Percentiles rank a stretch among this genome's conserved stretches.
Conservation (phyloP, 2,888 invertebrate genomes). For the Drosophila atripex region DNA sequence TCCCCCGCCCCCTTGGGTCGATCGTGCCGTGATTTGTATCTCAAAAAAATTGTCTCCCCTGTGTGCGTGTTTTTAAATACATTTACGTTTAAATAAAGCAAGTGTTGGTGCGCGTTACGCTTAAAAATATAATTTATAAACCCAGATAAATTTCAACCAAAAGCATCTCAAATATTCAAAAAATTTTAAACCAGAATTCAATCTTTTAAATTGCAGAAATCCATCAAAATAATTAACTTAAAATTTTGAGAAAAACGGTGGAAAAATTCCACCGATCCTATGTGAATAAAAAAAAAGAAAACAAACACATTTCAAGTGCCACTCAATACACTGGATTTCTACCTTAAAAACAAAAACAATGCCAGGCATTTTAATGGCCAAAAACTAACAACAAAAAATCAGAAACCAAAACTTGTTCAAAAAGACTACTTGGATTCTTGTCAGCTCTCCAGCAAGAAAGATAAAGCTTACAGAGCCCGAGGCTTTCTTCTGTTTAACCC, state of each 20-base stretch:
- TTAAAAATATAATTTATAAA: neutral
- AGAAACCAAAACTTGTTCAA: constrained; percentile 54
- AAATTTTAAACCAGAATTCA: neutral
- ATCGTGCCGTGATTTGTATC: constrained; percentile 72
- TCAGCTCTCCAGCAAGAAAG: constrained; percentile 30
- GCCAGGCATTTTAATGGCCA: constrained; percentile 23
- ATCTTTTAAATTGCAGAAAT: constrained; percentile 17
- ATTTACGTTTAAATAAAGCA: constrained; percentile 5
- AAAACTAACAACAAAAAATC: constrained; percentile 32
- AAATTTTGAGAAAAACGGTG: neutral
- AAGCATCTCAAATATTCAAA: constrained; percentile 5
- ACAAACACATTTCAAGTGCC: constrained; percentile 23
- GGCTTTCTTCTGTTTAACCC: constrained; percentile 67
- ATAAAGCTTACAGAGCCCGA: constrained; percentile 64
- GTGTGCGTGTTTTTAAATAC: constrained; percentile 32
- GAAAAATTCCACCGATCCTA: constrained; percentile 18
- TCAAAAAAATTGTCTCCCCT: constrained; percentile 33
- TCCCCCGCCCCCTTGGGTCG: constrained; percentile 16
- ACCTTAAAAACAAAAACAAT: constrained; percentile 10
- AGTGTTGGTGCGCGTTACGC: constrained; percentile 10
- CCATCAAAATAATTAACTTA: neutral
- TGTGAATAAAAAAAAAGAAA: constrained; percentile 6
- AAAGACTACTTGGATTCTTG: constrained; percentile 63
- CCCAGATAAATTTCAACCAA: constrained; percentile 1
- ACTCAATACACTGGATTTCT: constrained; percentile 12